phyloP scores from a whole-genome alignment of 2,113 vertebrate genomes.

The Sardina pilchardus region DNA sequence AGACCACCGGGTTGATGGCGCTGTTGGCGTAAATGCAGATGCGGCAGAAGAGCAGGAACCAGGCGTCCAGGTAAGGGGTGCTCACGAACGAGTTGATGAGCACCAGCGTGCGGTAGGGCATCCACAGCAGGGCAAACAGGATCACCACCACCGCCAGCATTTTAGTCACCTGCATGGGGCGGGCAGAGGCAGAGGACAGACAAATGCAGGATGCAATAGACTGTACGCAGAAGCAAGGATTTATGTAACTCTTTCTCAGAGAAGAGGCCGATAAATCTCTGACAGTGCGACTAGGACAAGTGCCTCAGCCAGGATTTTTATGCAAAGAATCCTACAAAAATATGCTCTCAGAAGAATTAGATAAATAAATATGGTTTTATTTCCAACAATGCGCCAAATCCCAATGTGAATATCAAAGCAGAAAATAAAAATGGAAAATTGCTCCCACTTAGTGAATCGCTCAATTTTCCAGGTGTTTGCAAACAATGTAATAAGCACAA shows the following conservation, averaged over 20 bases:
- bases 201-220: neutral
- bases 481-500: neutral
- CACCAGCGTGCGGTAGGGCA: constrained; percentile 77
- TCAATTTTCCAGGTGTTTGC: neutral
- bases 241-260: neutral
- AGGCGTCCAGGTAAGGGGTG: constrained; percentile 70
- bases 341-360: neutral
- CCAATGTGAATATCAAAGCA: neutral
- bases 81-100: constrained; percentile 77
- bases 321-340: neutral
- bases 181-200: neutral
- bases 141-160: constrained; percentile 76
- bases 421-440: neutral
- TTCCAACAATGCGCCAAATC: too few relatives aligned
- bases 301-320: neutral
- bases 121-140: constrained; percentile 67
- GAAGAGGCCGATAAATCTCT: neutral
- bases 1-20: constrained; percentile 77
- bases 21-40: constrained; percentile 79
- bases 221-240: neutral
- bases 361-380: too few relatives aligned
- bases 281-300: neutral
- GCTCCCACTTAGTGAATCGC: too few relatives aligned
- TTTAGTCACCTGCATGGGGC: constrained; percentile 74
- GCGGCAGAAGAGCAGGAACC: constrained; percentile 78